phyloP scores from a whole-genome alignment of 1,140 invertebrate genomes.

The Drepana arcuata region DNA sequence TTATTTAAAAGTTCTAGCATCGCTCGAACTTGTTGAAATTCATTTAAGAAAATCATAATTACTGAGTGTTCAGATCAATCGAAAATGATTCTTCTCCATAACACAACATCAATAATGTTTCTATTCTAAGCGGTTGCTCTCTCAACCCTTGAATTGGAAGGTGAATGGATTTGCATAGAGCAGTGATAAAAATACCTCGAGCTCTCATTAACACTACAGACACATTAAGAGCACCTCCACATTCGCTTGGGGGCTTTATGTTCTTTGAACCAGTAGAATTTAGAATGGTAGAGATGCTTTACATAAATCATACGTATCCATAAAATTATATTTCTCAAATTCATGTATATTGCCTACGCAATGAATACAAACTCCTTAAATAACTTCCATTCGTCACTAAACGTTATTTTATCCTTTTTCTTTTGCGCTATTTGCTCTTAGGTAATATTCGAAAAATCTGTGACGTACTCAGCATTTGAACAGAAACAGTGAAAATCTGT shows the following conservation, averaged over 20 bases:
- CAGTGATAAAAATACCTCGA: background rate
- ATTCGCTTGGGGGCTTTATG: background rate
- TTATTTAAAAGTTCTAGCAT: too few relatives aligned
- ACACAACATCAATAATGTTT: too few relatives aligned
- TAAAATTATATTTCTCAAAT: background rate
- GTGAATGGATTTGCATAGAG: slow-evolving; percentile 1
- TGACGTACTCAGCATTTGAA: too few relatives aligned
- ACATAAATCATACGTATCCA: background rate
- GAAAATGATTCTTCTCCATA: too few relatives aligned
- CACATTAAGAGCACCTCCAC: background rate
- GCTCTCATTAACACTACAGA: background rate
- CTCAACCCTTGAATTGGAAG: too few relatives aligned
- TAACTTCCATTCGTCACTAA: background rate
- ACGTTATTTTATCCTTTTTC: too few relatives aligned
- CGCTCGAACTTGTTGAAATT: too few relatives aligned
- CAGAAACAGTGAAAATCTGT: slow-evolving; percentile 7
- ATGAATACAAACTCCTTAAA: background rate
- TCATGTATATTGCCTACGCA: background rate
- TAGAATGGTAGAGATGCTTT: background rate
- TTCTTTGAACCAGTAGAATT: background rate
- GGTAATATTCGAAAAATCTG: too few relatives aligned
- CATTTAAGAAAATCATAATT: too few relatives aligned
- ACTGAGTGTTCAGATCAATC: too few relatives aligned
- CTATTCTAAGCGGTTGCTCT: too few relatives aligned
- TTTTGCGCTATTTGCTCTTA: too few relatives aligned